These are phyloP conservation scores for Gymnogyps californianus DNA, from an alignment of 2,113 vertebrate genomes.

Conservation along the genomic window DNA sequence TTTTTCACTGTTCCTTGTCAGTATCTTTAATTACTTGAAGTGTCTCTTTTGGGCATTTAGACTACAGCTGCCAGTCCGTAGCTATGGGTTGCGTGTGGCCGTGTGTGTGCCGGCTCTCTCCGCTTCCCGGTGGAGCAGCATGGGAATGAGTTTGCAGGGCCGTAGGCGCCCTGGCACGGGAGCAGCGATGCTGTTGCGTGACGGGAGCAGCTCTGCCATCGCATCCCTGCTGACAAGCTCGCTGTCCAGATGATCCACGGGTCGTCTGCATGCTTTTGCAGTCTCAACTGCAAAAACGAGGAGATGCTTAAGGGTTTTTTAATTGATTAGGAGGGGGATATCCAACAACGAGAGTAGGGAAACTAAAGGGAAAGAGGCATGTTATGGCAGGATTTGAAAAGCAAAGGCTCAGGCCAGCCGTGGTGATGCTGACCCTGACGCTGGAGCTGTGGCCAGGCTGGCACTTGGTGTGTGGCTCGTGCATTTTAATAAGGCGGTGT, in stretches of 20 bases:
- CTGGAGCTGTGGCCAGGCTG: neutral
- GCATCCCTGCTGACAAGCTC: neutral
- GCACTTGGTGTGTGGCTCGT: neutral
- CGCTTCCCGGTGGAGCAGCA: accelerated
- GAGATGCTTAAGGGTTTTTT: neutral
- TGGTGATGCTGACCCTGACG: neutral
- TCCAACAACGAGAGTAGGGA: neutral
- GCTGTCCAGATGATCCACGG: accelerated
- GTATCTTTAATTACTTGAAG: neutral
- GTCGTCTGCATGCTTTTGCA: neutral
- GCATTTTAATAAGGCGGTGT: neutral
- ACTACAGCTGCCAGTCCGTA: neutral
- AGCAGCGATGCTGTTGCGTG: neutral
- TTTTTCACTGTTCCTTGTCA: neutral
- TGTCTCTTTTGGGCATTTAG: neutral
- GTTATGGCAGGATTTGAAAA: neutral
- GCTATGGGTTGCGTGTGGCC: neutral
- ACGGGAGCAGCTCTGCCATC: neutral
- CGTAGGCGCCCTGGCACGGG: neutral
- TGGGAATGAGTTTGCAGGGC: neutral
- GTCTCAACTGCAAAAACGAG: neutral
- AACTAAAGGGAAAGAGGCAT: neutral
- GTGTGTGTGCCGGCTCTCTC: neutral
- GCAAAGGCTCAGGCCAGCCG: neutral
- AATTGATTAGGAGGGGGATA: neutral